These are phyloP conservation scores for Elephantulus edwardii DNA, from an alignment of 2,113 vertebrate species.

Conservation along the genomic window DNA sequence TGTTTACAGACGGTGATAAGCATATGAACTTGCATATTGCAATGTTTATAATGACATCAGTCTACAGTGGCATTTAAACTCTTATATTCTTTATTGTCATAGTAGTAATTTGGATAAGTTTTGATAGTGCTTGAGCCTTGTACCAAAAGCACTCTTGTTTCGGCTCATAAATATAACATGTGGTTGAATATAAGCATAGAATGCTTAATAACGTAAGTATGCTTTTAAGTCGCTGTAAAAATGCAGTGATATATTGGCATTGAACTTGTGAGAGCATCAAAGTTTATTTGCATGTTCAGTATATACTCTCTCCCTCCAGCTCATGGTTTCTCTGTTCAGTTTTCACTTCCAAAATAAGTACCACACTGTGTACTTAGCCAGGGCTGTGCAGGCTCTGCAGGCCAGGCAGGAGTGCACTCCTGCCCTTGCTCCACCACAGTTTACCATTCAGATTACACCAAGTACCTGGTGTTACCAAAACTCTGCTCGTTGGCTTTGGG, in stretches of 20 bases:
- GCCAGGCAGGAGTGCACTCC: not conserved
- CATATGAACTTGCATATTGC: not conserved
- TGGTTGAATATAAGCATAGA: slow-evolving; percentile 33
- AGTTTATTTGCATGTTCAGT: not conserved
- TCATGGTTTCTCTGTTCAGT: not conserved
- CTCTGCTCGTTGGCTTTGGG: not conserved
- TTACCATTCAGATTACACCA: not conserved
- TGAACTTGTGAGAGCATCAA: not conserved
- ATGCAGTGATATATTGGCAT: not conserved
- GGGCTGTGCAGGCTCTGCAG: not conserved
- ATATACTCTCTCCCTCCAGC: not conserved
- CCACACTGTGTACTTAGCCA: not conserved
- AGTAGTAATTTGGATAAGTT: slow-evolving; percentile 29
- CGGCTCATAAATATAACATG: not conserved
- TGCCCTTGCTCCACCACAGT: not conserved
- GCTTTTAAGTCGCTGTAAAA: not conserved
- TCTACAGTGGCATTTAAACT: slow-evolving; percentile 44
- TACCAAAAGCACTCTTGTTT: not conserved
- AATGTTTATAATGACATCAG: not conserved
- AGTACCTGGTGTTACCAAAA: not conserved
- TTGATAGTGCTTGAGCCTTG: not conserved
- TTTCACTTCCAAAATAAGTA: slow-evolving; percentile 14
- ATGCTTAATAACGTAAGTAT: not conserved
- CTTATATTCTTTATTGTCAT: not conserved
- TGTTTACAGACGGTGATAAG: not conserved